Conservation (phyloP, 2,113 vertebrate genomes). For the Malaclemys terrapin region DNA sequence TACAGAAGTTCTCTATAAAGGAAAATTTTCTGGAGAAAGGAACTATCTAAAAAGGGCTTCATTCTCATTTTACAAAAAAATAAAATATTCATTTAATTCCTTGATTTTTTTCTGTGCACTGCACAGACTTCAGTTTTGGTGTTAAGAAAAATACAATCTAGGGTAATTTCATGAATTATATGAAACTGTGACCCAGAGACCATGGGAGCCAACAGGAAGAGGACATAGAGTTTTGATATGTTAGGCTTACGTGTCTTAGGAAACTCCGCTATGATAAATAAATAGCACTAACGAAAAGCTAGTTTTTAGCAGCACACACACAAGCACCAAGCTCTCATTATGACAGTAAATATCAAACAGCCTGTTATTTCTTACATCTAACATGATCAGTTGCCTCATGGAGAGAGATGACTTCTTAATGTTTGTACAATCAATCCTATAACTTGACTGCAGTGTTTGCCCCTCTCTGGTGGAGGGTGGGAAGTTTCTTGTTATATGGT, state of each 20-base stretch:
- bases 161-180: rapidly evolving
- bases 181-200: background rate
- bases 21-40: background rate
- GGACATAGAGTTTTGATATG: background rate
- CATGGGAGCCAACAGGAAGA: rapidly evolving
- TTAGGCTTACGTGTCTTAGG: background rate
- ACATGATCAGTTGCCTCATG: background rate
- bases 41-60: background rate
- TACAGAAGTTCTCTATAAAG: background rate
- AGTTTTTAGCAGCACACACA: background rate
- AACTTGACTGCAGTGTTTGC: background rate
- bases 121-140: background rate
- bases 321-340: background rate
- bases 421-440: background rate
- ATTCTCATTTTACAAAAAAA: background rate
- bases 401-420: background rate
- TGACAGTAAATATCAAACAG: background rate
- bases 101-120: background rate
- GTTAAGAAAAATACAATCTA: background rate
- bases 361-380: background rate
- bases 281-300: background rate
- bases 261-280: background rate
- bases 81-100: background rate
- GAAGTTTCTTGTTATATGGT: background rate
- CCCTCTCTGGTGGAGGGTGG: background rate